These are phyloP conservation scores for Lordiphosa stackelbergi DNA, from an alignment of 1,140 invertebrate species.

Conservation along the genomic window DNA sequence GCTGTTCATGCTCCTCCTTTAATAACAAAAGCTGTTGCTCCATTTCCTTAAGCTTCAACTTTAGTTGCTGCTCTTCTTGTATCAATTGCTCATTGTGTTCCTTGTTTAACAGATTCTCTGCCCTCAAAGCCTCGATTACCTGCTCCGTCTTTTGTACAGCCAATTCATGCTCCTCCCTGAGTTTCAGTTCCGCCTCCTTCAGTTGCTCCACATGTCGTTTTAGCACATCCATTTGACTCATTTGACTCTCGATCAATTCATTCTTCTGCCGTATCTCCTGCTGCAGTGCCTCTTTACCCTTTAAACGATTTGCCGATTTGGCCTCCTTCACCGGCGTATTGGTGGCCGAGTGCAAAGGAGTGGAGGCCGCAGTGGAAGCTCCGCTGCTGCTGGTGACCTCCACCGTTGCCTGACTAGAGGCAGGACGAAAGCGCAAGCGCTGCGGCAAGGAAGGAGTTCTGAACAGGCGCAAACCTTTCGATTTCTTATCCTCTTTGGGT, in stretches of 20 bases:
- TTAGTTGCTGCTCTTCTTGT: slow-evolving; percentile 37
- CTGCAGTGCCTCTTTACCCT: slow-evolving; percentile 75
- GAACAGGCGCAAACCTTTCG: slow-evolving; percentile 67
- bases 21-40: slow-evolving; percentile 58
- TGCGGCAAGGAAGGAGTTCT: slow-evolving; percentile 74
- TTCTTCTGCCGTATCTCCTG: slow-evolving; percentile 74
- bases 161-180: slow-evolving; percentile 60
- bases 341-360: slow-evolving; percentile 63
- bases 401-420: slow-evolving; percentile 43
- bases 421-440: slow-evolving; percentile 69
- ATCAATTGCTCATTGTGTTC: slow-evolving; percentile 55
- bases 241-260: slow-evolving; percentile 68
- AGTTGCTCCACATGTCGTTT: slow-evolving; percentile 67
- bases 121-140: slow-evolving; percentile 50
- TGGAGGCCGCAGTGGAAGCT: slow-evolving; percentile 61
- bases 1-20: slow-evolving; percentile 46
- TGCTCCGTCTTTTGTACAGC: slow-evolving; percentile 52
- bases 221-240: slow-evolving; percentile 69
- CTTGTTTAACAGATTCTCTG: slow-evolving; percentile 57
- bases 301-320: slow-evolving; percentile 62
- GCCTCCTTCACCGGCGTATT: slow-evolving; percentile 72
- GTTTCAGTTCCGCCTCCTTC: slow-evolving; percentile 62
- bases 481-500: slow-evolving; percentile 74
- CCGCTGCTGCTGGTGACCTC: slow-evolving; percentile 35
- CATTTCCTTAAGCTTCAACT: slow-evolving; percentile 25